phyloP scores from a whole-genome alignment of 1,140 invertebrate species.

The Drosophila chauvacae region DNA sequence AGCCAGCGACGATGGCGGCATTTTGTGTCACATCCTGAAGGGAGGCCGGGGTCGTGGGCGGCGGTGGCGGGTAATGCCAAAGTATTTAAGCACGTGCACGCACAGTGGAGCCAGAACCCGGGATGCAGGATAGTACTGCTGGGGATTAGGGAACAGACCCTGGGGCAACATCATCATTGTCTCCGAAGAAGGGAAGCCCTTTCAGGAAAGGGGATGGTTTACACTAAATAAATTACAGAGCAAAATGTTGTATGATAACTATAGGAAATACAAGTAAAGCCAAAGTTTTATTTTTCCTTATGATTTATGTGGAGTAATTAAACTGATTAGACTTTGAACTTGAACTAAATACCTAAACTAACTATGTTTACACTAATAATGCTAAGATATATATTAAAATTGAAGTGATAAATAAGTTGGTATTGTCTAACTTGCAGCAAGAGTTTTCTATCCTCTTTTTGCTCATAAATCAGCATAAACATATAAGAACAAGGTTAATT shows the following conservation, averaged over 20 bases:
- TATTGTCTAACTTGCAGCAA: not conserved
- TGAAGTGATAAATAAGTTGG: too few species aligned
- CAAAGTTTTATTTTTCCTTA: too few species aligned
- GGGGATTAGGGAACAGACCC: constrained; percentile 22
- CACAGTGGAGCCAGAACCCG: constrained; percentile 58
- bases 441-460: not conserved
- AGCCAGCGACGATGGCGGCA: constrained; percentile 78
- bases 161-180: constrained; percentile 34
- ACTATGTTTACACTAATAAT: too few species aligned
- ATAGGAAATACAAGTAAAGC: too few species aligned
- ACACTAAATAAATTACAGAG: not conserved
- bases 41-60: constrained; percentile 1
- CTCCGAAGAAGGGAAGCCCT: constrained; percentile 10
- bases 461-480: too few species aligned
- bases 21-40: constrained; percentile 83
- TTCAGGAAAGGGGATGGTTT: constrained; percentile 1
- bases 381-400: too few species aligned
- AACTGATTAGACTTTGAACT: too few species aligned
- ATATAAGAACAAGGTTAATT: too few species aligned
- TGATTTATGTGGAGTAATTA: too few species aligned
- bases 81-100: constrained; percentile 80
- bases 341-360: too few species aligned
- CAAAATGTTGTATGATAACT: too few species aligned
- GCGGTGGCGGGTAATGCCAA: constrained; percentile 46
- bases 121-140: constrained; percentile 14